Evolutionary conservation across 2,113 vertebrate species (phyloP).

Genomic region (Symphodus melops): DNA sequence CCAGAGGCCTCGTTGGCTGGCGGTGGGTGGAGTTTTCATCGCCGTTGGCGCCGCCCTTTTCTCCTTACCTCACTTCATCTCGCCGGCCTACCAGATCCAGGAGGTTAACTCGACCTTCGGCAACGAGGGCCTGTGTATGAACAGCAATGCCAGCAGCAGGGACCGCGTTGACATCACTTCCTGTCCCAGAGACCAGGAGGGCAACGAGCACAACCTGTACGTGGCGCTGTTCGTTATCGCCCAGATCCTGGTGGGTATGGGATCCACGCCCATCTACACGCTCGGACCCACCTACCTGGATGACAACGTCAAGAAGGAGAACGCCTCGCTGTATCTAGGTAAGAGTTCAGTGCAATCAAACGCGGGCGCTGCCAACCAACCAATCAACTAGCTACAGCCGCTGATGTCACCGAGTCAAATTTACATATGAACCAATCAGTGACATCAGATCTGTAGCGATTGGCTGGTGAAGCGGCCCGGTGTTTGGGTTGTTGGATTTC

Average conservation of each 20-base stretch:
- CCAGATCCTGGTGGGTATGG: slow-evolving; percentile 98
- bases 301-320: slow-evolving; percentile 99
- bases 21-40: slow-evolving; percentile 92
- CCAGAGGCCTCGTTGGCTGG: slow-evolving; percentile 94
- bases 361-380: background rate
- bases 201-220: slow-evolving; percentile 93
- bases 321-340: slow-evolving; percentile 97
- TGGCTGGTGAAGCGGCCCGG: background rate
- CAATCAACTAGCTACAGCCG: background rate
- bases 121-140: slow-evolving; percentile 91
- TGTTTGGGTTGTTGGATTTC: background rate
- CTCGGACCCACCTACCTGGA: slow-evolving; percentile 98
- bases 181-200: slow-evolving; percentile 88
- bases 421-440: background rate
- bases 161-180: slow-evolving; percentile 79
- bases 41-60: slow-evolving; percentile 93
- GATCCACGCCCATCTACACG: slow-evolving; percentile 98
- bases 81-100: slow-evolving; percentile 94
- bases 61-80: slow-evolving; percentile 97
- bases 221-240: slow-evolving; percentile 95
- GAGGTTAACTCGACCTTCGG: slow-evolving; percentile 90
- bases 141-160: slow-evolving; percentile 83
- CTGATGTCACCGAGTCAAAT: background rate
- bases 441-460: background rate
- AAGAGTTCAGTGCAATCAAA: slow-evolving; percentile 67